Conservation (phyloP, 2,797 vertebrate species). For the Harpagifer antarcticus region DNA sequence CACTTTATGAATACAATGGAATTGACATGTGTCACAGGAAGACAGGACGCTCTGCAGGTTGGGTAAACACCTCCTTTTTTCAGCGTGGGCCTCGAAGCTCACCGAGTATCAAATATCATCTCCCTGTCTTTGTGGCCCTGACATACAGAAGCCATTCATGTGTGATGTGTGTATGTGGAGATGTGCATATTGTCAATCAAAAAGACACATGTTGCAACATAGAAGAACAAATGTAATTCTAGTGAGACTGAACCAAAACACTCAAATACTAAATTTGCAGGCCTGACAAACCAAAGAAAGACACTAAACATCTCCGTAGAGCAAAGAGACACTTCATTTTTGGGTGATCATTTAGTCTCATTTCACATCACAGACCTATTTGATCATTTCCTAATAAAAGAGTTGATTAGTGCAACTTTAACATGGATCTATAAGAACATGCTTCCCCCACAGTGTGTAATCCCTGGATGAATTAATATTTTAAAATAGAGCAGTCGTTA, state of each 20-base stretch:
- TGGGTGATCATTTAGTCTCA: not conserved
- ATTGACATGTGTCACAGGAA: not conserved
- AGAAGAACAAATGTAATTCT: too few species aligned
- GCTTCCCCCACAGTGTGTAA: not conserved
- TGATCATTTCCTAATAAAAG: not conserved
- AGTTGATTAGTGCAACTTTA: slow-evolving; percentile 8
- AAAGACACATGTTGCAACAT: not conserved
- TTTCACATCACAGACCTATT: not conserved
- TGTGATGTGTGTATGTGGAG: not conserved
- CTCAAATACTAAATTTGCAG: too few species aligned
- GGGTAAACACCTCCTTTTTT: slow-evolving; percentile 22
- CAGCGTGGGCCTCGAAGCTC: slow-evolving; percentile 29
- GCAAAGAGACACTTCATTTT: not conserved
- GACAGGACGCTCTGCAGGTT: slow-evolving; percentile 30
- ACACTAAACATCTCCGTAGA: not conserved
- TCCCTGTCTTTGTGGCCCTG: slow-evolving; percentile 8
- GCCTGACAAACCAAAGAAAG: not conserved
- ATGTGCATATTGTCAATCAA: not conserved
- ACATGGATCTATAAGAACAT: not conserved
- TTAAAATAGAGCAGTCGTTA: not conserved
- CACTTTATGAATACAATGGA: slow-evolving; percentile 26
- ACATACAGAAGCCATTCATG: not conserved
- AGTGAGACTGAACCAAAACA: too few species aligned
- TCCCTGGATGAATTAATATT: slow-evolving; percentile 2
- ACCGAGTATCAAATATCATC: slow-evolving; percentile 28